phyloP scores from a whole-genome alignment of 1,140 invertebrate genomes.

The Potamilus streckersoni region DNA sequence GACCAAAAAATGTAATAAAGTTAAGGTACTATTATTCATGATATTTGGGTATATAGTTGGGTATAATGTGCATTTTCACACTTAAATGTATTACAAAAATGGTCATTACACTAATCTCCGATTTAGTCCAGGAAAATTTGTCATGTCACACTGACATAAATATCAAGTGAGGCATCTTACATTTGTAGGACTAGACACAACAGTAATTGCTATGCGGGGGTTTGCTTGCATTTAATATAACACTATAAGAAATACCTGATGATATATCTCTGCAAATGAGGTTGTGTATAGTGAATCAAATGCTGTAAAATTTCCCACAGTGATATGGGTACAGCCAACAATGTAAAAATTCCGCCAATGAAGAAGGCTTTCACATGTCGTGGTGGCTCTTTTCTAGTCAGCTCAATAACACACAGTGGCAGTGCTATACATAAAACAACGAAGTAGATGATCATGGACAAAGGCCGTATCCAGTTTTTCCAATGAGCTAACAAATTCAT shows the following conservation, averaged over 20 bases:
- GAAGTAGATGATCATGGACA: constrained; percentile 83
- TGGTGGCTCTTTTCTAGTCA: constrained; percentile 59
- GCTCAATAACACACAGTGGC: constrained; percentile 81
- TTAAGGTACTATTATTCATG: too few relatives aligned
- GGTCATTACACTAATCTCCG: too few relatives aligned
- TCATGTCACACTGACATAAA: too few relatives aligned
- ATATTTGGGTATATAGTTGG: too few relatives aligned
- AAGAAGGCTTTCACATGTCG: constrained; percentile 76
- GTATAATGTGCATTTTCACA: too few relatives aligned
- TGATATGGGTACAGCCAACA: constrained; percentile 90
- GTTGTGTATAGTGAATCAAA: constrained; percentile 93
- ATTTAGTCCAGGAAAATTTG: too few relatives aligned
- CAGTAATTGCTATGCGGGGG: not conserved
- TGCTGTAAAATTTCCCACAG: constrained; percentile 96
- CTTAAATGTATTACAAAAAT: too few relatives aligned
- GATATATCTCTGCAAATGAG: constrained; percentile 92
- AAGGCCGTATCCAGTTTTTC: constrained; percentile 89
- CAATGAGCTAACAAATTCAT: constrained; percentile 70
- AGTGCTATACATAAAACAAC: constrained; percentile 85
- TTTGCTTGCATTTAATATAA: constrained; percentile 69
- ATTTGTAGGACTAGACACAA: not conserved
- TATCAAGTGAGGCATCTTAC: too few relatives aligned
- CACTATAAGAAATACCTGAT: constrained; percentile 74
- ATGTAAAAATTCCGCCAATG: constrained; percentile 90
- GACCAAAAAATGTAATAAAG: too few relatives aligned